Conservation (phyloP, 2,888 invertebrate species). For the Cecidostiba fungosa region DNA sequence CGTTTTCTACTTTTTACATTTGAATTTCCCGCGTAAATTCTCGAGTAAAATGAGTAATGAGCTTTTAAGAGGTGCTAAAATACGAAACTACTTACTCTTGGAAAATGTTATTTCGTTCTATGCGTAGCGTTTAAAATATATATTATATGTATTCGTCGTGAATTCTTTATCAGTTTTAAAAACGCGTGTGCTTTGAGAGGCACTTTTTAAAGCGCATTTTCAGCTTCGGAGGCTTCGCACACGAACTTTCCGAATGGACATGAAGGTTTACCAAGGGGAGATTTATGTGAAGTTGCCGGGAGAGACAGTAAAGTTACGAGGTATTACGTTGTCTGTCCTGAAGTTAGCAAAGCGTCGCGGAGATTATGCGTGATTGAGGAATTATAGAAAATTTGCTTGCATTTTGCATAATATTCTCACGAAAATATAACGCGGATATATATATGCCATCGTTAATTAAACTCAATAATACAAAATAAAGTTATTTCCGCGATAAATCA, state of each 20-base stretch:
- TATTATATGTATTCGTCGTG: no score
- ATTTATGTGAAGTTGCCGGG: neutral
- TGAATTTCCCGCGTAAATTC: neutral
- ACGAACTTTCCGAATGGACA: constrained; percentile 3
- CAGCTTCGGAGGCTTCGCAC: constrained; percentile 12
- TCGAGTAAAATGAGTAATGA: neutral
- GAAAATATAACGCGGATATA: no score
- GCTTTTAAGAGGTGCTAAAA: neutral
- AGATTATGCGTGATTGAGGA: neutral
- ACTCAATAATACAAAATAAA: neutral
- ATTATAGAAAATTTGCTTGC: neutral
- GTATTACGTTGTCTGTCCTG: neutral
- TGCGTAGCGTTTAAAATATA: no score
- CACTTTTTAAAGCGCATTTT: neutral
- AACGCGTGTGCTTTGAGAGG: neutral
- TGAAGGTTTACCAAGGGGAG: neutral
- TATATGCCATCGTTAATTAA: neutral
- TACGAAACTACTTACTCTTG: no score
- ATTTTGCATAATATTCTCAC: neutral
- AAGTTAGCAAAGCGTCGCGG: neutral
- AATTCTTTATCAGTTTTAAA: neutral
- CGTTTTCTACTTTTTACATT: neutral
- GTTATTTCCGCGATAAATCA: neutral
- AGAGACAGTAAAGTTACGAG: neutral
- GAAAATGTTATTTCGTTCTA: no score